These are phyloP conservation scores for Oenanthe oenanthe DNA, from an alignment of 2,113 vertebrate genomes.

Conservation along the genomic window DNA sequence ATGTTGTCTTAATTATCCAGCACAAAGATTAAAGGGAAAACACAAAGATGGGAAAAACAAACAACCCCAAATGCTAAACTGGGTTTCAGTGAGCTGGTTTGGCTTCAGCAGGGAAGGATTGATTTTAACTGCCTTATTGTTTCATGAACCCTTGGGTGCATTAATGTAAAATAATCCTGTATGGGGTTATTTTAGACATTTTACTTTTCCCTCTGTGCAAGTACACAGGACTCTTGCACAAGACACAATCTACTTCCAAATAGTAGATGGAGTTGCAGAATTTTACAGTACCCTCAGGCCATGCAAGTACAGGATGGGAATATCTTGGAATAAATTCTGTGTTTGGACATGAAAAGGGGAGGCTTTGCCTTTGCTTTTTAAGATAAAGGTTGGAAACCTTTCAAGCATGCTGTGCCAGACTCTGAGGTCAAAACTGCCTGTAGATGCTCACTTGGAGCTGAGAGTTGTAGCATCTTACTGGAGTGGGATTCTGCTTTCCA, in stretches of 20 bases:
- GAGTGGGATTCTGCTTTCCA: not conserved
- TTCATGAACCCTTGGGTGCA: not conserved
- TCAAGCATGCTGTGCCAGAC: not conserved
- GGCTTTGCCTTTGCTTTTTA: not conserved
- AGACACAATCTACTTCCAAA: not conserved
- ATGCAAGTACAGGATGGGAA: not conserved
- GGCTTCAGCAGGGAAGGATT: not conserved
- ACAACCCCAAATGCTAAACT: not conserved
- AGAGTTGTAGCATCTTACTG: not conserved
- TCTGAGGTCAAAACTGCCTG: not conserved
- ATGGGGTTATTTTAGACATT: not conserved
- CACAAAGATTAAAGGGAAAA: conserved; percentile 27
- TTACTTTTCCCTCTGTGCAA: not conserved
- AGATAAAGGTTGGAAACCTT: not conserved
- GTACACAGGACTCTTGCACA: not conserved
- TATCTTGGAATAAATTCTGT: not conserved
- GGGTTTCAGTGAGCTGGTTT: not conserved
- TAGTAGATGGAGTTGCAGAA: not conserved
- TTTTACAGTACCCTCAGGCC: not conserved
- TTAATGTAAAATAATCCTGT: not conserved
- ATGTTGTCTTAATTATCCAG: conserved; percentile 32
- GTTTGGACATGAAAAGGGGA: not conserved
- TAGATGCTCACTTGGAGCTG: not conserved
- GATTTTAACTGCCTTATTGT: not conserved
- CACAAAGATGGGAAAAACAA: not conserved